Percentiles rank a stretch among this genome's conserved stretches.
phyloP scores from a whole-genome alignment of 2,113 vertebrate species.

The Isichthys henryi region DNA sequence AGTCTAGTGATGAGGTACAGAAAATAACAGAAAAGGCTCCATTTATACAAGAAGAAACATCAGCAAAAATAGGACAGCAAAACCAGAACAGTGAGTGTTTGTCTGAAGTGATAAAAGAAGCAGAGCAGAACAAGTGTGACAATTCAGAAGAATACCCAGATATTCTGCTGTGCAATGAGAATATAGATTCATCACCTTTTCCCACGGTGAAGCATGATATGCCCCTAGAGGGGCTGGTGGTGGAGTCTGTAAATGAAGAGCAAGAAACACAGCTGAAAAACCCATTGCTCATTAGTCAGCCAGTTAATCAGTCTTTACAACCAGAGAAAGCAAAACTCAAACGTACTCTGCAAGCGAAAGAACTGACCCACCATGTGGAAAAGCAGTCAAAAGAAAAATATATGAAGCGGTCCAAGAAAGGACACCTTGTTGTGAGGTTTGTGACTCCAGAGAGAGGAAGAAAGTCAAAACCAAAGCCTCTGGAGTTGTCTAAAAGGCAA shows the following conservation, averaged over 20 bases:
- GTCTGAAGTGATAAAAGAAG: not conserved
- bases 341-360: constrained; percentile 38
- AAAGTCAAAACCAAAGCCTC: constrained; percentile 42
- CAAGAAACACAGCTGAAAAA: constrained; percentile 48
- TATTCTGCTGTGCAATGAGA: not conserved
- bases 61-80: not conserved
- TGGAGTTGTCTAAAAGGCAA: constrained; percentile 28
- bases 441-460: constrained; percentile 49
- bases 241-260: constrained; percentile 48
- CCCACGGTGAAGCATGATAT: not conserved
- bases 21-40: not conserved
- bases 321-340: not conserved
- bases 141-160: not conserved
- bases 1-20: not conserved
- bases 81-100: not conserved
- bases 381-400: constrained; percentile 31
- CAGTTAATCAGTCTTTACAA: not conserved
- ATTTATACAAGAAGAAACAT: not conserved
- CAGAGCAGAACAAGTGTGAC: not conserved
- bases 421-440: constrained; percentile 52
- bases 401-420: constrained; percentile 48
- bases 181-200: not conserved
- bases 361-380: constrained; percentile 35
- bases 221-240: constrained; percentile 16
- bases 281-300: constrained; percentile 38